Base-by-base conservation (phyloP, 92 coral and sea anemone genomes). In the Metridium senile region DNA sequence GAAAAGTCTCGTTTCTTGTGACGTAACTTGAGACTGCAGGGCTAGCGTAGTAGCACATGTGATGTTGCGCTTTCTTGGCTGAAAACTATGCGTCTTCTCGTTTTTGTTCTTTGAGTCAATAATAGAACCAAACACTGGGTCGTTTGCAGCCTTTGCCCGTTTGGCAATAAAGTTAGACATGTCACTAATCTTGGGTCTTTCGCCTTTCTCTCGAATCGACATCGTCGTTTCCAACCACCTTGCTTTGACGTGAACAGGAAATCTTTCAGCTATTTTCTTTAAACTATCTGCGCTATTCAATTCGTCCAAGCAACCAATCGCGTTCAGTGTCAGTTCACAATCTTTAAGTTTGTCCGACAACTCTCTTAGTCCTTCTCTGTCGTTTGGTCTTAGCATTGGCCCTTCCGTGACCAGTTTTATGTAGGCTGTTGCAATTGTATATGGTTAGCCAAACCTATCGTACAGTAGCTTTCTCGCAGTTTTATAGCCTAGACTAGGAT, bases 381-480 rank as follows among this genome's bases (percentile, higher is more conserved):
- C 80, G 23, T 39, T 2, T 33, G 79, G 9, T 23, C 65, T 71
- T 11, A 80, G 46, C n/a, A 43, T 13, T 2, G 35, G 58, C 1
- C 85, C 85, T 27, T 80, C 26, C 39, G 72, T 71, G n/a, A 80
- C 62, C 18, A 17, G 45, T 11, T 21, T 22, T 2, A 71, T 30
- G 23, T 25, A 62, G 0, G 79, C 65, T 0, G 47, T 1, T 0
- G 85, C 85, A 20, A 80, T 80, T 23, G 25, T 51, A 30, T 80
- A 61, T 0, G 79, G 79, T 1, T 80, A 33, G 28, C 85, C 85
- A 63, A 80, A 80, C 33, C 85, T 71, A 21, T 80, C 85, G 11
- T 71, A 28, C 51, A 80, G 19, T 27, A 80, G 23, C 13, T 52
- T 58, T 27, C 85, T 25, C 4, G 85, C 79, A 0, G 71, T 23